A percentile compares a stretch with the other conserved stretches of the same genome.
phyloP scores from a whole-genome alignment of 2,797 vertebrate species.

The Zenarchopterus dispar region DNA sequence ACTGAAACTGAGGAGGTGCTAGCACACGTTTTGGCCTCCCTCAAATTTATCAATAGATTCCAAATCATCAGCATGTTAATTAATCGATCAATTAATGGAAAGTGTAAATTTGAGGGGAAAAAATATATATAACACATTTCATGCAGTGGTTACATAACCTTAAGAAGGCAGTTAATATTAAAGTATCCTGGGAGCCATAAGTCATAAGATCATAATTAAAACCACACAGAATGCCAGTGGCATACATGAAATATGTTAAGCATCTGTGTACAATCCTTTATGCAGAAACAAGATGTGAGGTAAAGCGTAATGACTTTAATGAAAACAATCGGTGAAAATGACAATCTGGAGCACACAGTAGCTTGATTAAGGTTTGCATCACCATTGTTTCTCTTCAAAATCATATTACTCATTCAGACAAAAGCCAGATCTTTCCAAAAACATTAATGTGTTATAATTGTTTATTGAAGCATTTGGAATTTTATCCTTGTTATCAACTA shows the following conservation, averaged over 20 bases:
- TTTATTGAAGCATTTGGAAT: constrained; percentile 38
- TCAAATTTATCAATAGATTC: constrained; percentile 1
- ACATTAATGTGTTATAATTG: constrained; percentile 36
- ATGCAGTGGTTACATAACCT: too few relatives aligned
- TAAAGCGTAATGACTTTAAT: constrained; percentile 19
- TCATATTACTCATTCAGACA: constrained; percentile 55
- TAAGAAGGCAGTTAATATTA: background rate
- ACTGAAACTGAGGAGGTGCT: constrained; percentile 1
- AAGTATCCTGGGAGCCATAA: constrained; percentile 2
- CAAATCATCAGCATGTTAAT: background rate
- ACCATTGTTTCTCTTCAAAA: constrained; percentile 32
- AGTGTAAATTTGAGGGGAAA: too few relatives aligned
- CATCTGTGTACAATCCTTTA: constrained; percentile 6
- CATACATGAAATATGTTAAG: constrained; percentile 12
- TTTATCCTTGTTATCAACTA: constrained; percentile 53
- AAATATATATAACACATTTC: too few relatives aligned
- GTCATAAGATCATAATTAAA: constrained; percentile 17
- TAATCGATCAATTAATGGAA: background rate
- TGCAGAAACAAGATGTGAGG: constrained; percentile 7
- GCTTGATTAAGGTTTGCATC: constrained; percentile 31
- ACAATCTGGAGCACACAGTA: constrained; percentile 5
- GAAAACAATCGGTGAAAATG: constrained; percentile 21
- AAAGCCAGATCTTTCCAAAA: constrained; percentile 35
- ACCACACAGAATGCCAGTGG: background rate
- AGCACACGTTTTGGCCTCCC: constrained; percentile 6